Conservation (phyloP, 1,140 invertebrate species). For the Heliconius eleuchia region DNA sequence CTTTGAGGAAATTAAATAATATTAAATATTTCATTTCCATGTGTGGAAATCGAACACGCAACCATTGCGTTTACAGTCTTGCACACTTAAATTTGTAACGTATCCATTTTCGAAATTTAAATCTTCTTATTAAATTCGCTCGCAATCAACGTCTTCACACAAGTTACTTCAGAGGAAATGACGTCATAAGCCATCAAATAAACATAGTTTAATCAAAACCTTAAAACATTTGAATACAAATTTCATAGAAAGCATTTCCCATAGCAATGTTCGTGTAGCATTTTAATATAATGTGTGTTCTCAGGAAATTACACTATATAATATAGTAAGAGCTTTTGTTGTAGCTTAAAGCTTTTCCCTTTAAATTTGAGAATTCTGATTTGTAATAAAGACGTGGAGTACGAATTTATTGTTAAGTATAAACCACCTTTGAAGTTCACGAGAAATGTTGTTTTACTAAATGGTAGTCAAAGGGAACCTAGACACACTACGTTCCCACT, state of each 20-base stretch:
- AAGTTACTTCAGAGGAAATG: neutral
- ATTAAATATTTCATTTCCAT: too few species aligned
- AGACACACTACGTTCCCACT: too few species aligned
- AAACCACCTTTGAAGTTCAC: too few species aligned
- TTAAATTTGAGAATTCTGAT: neutral
- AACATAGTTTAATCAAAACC: neutral
- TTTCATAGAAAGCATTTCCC: neutral
- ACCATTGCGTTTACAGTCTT: too few species aligned
- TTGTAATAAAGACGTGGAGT: neutral
- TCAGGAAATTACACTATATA: constrained; percentile 71
- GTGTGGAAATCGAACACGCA: too few species aligned
- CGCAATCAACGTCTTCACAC: too few species aligned
- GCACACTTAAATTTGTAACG: too few species aligned
- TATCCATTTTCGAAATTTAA: too few species aligned
- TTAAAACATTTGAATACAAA: constrained; percentile 7
- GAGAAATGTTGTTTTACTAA: too few species aligned
- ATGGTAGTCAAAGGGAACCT: too few species aligned
- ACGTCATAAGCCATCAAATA: constrained; percentile 7
- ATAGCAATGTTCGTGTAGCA: constrained; percentile 8
- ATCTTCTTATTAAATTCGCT: too few species aligned
- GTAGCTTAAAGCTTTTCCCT: neutral
- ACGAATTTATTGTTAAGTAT: neutral
- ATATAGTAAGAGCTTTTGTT: constrained; percentile 42
- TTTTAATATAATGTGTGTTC: constrained; percentile 48
- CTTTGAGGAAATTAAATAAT: too few species aligned